These are phyloP conservation scores for Linyphia triangularis DNA, from an alignment of 2,888 invertebrate genomes.

Conservation along the genomic window DNA sequence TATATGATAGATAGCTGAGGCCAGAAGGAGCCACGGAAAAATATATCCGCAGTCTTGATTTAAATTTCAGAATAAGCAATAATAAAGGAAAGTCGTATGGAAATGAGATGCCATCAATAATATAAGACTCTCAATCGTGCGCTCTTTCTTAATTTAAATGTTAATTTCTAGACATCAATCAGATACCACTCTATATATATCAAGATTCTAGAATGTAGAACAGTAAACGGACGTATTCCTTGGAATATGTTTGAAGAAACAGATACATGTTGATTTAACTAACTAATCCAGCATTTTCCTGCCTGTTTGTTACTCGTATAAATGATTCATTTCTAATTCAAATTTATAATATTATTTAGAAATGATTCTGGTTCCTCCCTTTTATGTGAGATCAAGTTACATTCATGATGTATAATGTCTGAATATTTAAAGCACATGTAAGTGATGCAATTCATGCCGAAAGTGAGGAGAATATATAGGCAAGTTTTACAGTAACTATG, in stretches of 20 bases:
- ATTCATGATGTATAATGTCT: no score
- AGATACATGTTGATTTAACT: not conserved
- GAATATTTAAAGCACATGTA: no score
- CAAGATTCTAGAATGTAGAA: not conserved
- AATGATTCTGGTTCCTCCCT: no score
- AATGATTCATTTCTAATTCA: no score
- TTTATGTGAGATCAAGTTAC: no score
- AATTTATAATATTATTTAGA: no score
- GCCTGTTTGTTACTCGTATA: not conserved
- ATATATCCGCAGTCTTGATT: conserved; percentile 62
- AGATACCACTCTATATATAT: conserved; percentile 45
- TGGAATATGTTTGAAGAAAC: not conserved
- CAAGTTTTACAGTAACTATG: no score
- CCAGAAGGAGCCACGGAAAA: conserved; percentile 47
- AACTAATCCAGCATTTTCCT: not conserved
- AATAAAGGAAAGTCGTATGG: conserved; percentile 56
- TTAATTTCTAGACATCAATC: conserved; percentile 68
- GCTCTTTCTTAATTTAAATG: conserved; percentile 71
- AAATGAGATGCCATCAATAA: conserved; percentile 65
- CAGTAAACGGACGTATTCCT: not conserved
- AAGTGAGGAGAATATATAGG: no score
- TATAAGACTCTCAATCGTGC: conserved; percentile 40
- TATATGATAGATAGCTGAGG: conserved; percentile 59
- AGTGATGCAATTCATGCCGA: no score
- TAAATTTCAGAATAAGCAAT: conserved; percentile 65